A percentile compares a stretch with the other conserved stretches of the same genome.
Evolutionary conservation across 64 coral and sea anemone species (phyloP).

Genomic region (Catalaphyllia jardinei): DNA sequence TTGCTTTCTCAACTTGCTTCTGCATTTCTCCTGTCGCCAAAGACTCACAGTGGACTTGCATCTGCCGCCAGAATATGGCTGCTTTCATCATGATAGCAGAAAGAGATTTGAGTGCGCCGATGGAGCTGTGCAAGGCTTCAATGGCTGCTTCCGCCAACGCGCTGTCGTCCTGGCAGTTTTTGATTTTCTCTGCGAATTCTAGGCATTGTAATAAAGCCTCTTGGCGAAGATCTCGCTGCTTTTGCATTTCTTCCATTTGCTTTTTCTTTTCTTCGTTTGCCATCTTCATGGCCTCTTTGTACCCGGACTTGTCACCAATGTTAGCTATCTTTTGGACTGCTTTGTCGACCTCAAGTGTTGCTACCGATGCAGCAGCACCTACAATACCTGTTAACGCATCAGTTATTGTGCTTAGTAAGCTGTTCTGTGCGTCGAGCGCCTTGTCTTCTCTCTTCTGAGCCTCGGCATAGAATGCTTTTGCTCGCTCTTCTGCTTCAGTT

Average conservation of each 20-base stretch:
- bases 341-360: neutral
- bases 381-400: neutral
- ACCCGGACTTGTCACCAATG: neutral
- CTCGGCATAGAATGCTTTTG: conserved; percentile 10
- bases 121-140: conserved; percentile 65
- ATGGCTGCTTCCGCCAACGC: conserved; percentile 56
- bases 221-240: conserved; percentile 50
- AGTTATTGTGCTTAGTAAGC: neutral
- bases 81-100: conserved; percentile 76
- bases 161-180: conserved; percentile 40
- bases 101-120: conserved; percentile 66
- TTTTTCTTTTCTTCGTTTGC: conserved; percentile 67
- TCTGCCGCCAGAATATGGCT: conserved; percentile 66
- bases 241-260: conserved; percentile 57
- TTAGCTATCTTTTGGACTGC: neutral
- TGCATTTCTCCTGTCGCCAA: conserved; percentile 10
- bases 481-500: conserved; percentile 36
- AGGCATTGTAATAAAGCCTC: conserved; percentile 53
- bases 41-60: conserved; percentile 49
- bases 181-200: conserved; percentile 63
- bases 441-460: conserved; percentile 57
- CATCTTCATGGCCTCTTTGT: conserved; percentile 56
- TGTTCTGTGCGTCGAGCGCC: conserved; percentile 42
- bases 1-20: conserved; percentile 28
- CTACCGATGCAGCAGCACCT: neutral